Evolutionary conservation across 2,113 vertebrate genomes (phyloP).

Genomic region (Semicossyphus pulcher): DNA sequence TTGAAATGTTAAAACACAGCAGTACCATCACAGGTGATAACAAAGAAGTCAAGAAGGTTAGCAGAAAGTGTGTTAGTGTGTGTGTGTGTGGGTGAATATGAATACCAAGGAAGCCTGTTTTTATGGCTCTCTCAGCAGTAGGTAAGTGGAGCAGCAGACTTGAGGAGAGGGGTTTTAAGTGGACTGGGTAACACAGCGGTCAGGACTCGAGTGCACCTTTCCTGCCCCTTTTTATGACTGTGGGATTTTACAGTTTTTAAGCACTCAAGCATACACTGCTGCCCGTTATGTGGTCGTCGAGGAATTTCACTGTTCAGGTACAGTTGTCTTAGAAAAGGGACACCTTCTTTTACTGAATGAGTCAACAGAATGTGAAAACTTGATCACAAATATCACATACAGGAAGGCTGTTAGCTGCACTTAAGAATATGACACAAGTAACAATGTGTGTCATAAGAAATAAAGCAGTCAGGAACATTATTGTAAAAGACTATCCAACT

Average conservation of each 20-base stretch:
- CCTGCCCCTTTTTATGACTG: conserved; percentile 22
- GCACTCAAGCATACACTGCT: neutral
- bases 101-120: conserved; percentile 28
- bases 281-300: neutral
- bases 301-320: neutral
- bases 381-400: too few relatives aligned
- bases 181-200: conserved; percentile 24
- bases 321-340: neutral
- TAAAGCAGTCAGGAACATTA: too few relatives aligned
- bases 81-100: neutral
- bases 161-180: conserved; percentile 6
- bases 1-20: neutral
- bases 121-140: conserved; percentile 50
- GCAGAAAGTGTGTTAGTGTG: neutral
- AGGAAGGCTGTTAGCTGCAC: too few relatives aligned
- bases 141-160: conserved; percentile 23
- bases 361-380: neutral
- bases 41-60: neutral
- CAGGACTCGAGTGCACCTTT: conserved; percentile 25
- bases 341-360: neutral
- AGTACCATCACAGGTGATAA: too few relatives aligned
- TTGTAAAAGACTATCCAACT: too few relatives aligned
- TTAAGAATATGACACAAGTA: too few relatives aligned
- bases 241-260: conserved; percentile 41
- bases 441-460: too few relatives aligned